Evolutionary conservation across 1,140 invertebrate species (phyloP).

Genomic region (Zaprionus capensis): DNA sequence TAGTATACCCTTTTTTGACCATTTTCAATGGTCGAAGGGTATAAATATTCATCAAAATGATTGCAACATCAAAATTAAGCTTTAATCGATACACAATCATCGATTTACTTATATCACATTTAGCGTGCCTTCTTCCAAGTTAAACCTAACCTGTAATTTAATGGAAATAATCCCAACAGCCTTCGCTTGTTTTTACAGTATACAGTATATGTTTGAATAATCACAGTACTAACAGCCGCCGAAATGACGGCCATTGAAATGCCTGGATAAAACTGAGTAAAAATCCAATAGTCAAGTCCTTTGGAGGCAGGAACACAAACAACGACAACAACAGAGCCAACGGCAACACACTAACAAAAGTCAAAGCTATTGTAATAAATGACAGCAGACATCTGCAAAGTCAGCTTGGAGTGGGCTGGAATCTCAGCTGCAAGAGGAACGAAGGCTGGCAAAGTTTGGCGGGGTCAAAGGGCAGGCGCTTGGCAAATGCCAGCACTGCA

Average conservation of each 20-base stretch:
- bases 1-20: no score
- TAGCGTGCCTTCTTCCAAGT: neutral
- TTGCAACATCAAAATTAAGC: neutral
- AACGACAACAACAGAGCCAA: conserved; percentile 23
- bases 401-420: conserved; percentile 39
- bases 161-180: neutral
- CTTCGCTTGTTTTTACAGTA: conserved; percentile 15
- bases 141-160: conserved; percentile 5
- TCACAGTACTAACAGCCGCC: conserved; percentile 5
- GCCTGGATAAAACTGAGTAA: conserved; percentile 9
- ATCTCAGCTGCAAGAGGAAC: conserved; percentile 8
- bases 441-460: conserved; percentile 14
- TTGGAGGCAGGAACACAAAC: conserved; percentile 21
- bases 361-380: conserved; percentile 84
- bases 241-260: conserved; percentile 17
- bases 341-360: conserved; percentile 82
- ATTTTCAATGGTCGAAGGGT: no score
- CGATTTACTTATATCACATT: neutral
- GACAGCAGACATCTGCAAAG: conserved; percentile 82
- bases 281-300: conserved; percentile 38
- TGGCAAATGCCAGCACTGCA: conserved; percentile 77
- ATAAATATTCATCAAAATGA: neutral
- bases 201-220: conserved; percentile 23
- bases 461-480: conserved; percentile 34
- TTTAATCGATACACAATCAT: neutral